A percentile compares a stretch with the other conserved stretches of the same genome.
Conservation (phyloP, 2,113 vertebrate species). For the Ameiurus melas region DNA sequence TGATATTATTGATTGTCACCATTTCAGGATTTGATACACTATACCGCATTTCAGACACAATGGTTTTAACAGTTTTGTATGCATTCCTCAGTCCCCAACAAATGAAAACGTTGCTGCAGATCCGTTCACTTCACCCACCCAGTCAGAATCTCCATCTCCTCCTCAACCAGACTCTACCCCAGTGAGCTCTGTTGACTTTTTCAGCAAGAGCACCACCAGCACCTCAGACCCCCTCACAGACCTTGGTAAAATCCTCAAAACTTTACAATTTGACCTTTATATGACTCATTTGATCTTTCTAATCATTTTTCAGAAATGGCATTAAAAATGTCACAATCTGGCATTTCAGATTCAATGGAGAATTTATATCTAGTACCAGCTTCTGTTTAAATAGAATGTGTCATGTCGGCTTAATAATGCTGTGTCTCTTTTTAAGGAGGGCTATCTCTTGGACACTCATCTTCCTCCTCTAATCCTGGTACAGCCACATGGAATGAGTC, state of each 20-base stretch:
- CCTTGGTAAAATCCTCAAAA: slow-evolving; percentile 52
- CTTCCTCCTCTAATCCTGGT: slow-evolving; percentile 52
- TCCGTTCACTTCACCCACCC: slow-evolving; percentile 65
- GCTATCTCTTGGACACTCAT: slow-evolving; percentile 57
- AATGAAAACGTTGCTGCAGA: slow-evolving; percentile 70
- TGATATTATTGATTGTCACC: not conserved
- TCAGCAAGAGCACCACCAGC: slow-evolving; percentile 61
- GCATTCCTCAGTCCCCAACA: slow-evolving; percentile 63
- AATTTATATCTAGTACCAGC: slow-evolving; percentile 1
- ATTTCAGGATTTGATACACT: not conserved
- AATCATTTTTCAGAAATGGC: not conserved
- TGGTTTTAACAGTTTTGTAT: not conserved
- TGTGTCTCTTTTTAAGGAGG: slow-evolving; percentile 64
- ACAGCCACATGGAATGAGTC: slow-evolving; percentile 67
- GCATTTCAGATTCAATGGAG: not conserved
- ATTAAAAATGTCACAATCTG: slow-evolving; percentile 35
- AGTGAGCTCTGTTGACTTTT: slow-evolving; percentile 65
- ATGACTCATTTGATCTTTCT: slow-evolving; percentile 25
- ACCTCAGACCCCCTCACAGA: slow-evolving; percentile 41
- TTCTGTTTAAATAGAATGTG: not conserved
- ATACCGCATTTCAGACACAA: not conserved
- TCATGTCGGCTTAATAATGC: not conserved
- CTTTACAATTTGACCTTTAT: slow-evolving; percentile 30
- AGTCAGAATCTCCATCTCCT: slow-evolving; percentile 53
- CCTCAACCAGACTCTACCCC: slow-evolving; percentile 45